Base-by-base conservation (phyloP, 2,797 vertebrate genomes). In the Anabas testudineus region DNA sequence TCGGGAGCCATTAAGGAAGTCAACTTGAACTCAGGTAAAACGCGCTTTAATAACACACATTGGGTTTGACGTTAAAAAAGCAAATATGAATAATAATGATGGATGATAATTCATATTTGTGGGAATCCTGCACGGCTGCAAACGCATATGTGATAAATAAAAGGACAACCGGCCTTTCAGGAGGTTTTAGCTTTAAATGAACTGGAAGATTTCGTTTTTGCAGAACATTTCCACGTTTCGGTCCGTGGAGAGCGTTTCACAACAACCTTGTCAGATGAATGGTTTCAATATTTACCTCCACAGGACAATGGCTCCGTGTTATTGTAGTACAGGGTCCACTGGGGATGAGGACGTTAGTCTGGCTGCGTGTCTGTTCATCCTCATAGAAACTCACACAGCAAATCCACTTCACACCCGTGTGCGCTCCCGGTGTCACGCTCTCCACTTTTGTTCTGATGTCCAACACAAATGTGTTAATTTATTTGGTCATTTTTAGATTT, bases 11-110 rank as follows among this genome's bases (percentile, higher is more conserved):
- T 97, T 62, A 97, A 97, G 76, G 97, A 98, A 82, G 94, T 95
- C 87, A 96, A 94, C 88, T 92, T 98, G 88, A 98, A 99, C 92
- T 99, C 97, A 94, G 97, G 97, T 99, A 94, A 81, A 12, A 30
- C 13, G 46, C 30, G 42, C n/a, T n/a, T n/a, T n/a, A n/a, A n/a
- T n/a, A n/a, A n/a, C n/a, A n/a, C n/a, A n/a, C n/a, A n/a, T n/a
- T n/a, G n/a, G 39, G 1, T 47, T 43, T 2, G 4, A 26, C 26
- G 30, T 9, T 2, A 5, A n/a, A 37, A n/a, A n/a, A 43, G 7
- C 1, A 52, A 13, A 13, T 4, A 5, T 30, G 5, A 30, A 30
- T 30, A 7, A 30, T 30, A 8, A 30, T n/a, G n/a, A n/a, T n/a
- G n/a, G n/a, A n/a, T n/a, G 6, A 24, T 2, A 32, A 13, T 12